phyloP scores from a whole-genome alignment of 2,113 vertebrate species.

The Petromus typicus region DNA sequence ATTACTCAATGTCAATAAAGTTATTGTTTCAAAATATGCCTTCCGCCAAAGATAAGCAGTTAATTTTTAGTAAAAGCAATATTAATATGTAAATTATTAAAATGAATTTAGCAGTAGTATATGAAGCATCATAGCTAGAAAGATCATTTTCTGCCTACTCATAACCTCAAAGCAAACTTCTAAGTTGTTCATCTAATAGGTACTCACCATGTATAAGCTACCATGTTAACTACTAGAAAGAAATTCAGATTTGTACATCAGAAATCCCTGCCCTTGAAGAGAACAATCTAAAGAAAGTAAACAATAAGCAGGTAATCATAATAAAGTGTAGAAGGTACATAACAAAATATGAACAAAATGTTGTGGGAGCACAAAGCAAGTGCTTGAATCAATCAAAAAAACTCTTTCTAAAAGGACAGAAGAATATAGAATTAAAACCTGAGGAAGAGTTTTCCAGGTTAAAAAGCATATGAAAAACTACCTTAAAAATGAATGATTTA shows the following conservation, averaged over 20 bases:
- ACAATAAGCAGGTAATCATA: not conserved
- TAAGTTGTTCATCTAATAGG: not conserved
- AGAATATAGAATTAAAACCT: not conserved
- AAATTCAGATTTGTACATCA: not conserved
- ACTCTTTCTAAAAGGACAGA: not conserved
- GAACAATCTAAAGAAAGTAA: slow-evolving; percentile 17
- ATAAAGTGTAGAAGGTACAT: not conserved
- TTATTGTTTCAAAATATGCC: not conserved
- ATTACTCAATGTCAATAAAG: not conserved
- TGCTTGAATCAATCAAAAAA: not conserved
- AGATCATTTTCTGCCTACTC: not conserved
- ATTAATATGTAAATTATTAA: not conserved
- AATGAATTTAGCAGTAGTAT: not conserved
- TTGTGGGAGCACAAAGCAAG: not conserved
- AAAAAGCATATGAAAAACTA: slow-evolving; percentile 16
- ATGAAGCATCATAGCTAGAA: not conserved
- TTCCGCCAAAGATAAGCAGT: not conserved
- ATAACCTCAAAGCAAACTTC: slow-evolving; percentile 26
- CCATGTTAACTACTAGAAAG: not conserved
- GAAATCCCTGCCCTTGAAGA: not conserved
- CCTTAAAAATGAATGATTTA: slow-evolving; percentile 46
- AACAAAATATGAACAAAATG: slow-evolving; percentile 10
- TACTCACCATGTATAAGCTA: not conserved
- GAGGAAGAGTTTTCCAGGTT: not conserved
- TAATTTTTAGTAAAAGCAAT: not conserved